Conservation (phyloP, 2,888 invertebrate species). For the Phyllotreta cruciferae region DNA sequence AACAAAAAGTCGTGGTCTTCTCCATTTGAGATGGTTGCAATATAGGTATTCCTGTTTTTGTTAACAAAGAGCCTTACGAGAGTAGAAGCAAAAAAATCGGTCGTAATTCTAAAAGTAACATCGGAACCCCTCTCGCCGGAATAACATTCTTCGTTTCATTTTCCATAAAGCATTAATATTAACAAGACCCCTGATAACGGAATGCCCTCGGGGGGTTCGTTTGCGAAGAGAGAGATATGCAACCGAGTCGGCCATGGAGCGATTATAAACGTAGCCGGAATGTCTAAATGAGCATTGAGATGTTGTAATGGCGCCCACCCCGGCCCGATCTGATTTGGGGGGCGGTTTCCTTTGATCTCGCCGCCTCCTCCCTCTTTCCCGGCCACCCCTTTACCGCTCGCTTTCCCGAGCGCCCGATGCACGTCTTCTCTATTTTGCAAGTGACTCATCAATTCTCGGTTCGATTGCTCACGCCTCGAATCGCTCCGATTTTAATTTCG, state of each 20-base stretch:
- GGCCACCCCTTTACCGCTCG: slow-evolving; percentile 41
- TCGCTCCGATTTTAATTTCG: slow-evolving; percentile 51
- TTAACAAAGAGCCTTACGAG: too few species aligned
- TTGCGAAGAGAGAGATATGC: slow-evolving; percentile 27
- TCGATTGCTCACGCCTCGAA: slow-evolving; percentile 43
- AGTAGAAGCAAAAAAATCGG: too few species aligned
- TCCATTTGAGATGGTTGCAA: too few species aligned
- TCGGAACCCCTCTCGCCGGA: slow-evolving; percentile 1
- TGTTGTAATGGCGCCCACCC: slow-evolving; percentile 59
- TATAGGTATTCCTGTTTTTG: too few species aligned
- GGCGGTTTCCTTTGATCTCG: slow-evolving; percentile 71
- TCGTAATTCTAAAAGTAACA: too few species aligned
- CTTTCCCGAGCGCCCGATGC: slow-evolving; percentile 42
- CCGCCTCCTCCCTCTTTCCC: slow-evolving; percentile 59
- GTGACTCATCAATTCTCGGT: slow-evolving; percentile 60
- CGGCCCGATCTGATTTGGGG: slow-evolving; percentile 58
- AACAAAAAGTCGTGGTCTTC: too few species aligned
- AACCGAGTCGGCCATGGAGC: slow-evolving; percentile 34
- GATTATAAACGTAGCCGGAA: slow-evolving; percentile 51
- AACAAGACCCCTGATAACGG: slow-evolving; percentile 28
- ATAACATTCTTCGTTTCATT: slow-evolving; percentile 26
- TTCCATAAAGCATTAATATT: slow-evolving; percentile 30
- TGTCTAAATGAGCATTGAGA: slow-evolving; percentile 60
- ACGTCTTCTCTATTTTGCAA: slow-evolving; percentile 59
- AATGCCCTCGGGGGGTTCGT: slow-evolving; percentile 24